A percentile compares a stretch with the other conserved stretches of the same genome.
These are phyloP conservation scores for Momotus momota DNA, from an alignment of 2,797 vertebrate species.

Conservation along the genomic window DNA sequence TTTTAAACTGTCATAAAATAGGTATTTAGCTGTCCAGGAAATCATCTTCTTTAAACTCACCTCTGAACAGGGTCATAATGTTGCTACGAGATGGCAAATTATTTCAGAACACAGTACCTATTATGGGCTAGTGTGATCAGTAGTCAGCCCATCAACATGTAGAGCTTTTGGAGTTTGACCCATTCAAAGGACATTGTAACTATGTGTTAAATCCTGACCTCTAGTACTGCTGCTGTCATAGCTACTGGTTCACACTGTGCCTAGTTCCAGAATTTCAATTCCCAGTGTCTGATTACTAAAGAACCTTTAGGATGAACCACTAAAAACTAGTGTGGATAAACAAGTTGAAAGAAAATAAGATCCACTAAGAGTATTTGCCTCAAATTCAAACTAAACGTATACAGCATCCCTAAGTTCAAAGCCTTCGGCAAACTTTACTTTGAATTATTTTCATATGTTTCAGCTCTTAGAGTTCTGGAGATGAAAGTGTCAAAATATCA, in stretches of 20 bases:
- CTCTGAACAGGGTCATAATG: background rate
- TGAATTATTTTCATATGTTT: constrained; percentile 10
- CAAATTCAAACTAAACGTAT: constrained; percentile 3
- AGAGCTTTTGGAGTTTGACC: background rate
- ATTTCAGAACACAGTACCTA: background rate
- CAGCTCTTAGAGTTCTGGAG: background rate
- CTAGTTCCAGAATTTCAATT: background rate
- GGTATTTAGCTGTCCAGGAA: constrained; percentile 35
- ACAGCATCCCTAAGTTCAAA: background rate
- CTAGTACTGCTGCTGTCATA: background rate
- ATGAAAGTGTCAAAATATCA: constrained; percentile 36
- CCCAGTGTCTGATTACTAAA: background rate
- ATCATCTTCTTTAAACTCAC: background rate
- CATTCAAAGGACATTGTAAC: accelerated
- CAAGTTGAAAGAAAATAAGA: constrained; percentile 21
- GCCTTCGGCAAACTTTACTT: constrained; percentile 6
- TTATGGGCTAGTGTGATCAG: background rate
- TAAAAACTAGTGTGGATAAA: background rate
- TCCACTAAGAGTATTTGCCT: background rate
- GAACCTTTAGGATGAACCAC: background rate
- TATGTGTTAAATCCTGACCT: background rate
- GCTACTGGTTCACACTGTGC: background rate
- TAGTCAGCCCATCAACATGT: background rate
- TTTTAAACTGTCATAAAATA: constrained; percentile 48
- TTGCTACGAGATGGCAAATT: background rate